phyloP scores from a whole-genome alignment of 2,888 invertebrate species.

The Drepanosiphum platanoidis region DNA sequence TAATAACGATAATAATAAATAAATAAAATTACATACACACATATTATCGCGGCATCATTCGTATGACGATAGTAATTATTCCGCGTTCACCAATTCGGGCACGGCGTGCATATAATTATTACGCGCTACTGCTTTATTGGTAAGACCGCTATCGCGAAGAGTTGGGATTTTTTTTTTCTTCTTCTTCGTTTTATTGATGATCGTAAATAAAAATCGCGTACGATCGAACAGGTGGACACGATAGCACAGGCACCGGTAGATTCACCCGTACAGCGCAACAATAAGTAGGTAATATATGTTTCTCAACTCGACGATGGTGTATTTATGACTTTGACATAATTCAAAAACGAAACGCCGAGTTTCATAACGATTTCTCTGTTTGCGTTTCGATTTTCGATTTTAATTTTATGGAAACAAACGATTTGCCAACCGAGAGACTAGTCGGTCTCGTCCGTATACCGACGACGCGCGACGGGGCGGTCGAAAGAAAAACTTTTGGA shows the following conservation, averaged over 20 bases:
- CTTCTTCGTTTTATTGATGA: neutral
- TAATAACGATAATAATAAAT: neutral
- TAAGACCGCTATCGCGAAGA: neutral
- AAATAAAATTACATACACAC: neutral
- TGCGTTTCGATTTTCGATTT: neutral
- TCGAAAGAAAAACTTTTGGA: neutral
- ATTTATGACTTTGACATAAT: conserved; percentile 24
- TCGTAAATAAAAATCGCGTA: conserved; percentile 16
- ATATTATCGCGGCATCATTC: no score
- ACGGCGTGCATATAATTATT: neutral
- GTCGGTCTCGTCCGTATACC: neutral
- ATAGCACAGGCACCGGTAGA: neutral
- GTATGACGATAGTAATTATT: neutral
- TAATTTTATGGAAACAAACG: neutral
- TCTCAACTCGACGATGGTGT: neutral
- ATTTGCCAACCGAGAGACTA: neutral
- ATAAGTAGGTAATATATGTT: conserved; percentile 1
- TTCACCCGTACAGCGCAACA: neutral
- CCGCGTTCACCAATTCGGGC: neutral
- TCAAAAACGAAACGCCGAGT: neutral
- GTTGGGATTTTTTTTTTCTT: neutral
- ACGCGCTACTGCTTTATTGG: conserved; percentile 11
- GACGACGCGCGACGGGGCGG: neutral
- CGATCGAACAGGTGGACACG: neutral
- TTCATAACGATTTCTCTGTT: neutral